Conservation (phyloP, 2,797 vertebrate genomes). For the Ptychobarbus kaznakovi region DNA sequence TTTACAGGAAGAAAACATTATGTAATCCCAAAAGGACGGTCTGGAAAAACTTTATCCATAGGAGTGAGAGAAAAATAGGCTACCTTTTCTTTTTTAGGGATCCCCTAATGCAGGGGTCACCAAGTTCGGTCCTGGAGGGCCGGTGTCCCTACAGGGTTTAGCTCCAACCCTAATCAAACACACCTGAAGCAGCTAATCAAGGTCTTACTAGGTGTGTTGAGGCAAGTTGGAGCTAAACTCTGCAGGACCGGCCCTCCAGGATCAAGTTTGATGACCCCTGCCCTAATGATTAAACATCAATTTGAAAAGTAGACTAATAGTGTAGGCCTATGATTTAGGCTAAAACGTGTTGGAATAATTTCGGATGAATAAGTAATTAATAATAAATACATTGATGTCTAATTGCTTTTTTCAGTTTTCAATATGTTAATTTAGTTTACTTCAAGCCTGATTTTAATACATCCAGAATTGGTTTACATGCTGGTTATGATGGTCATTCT, state of each 20-base stretch:
- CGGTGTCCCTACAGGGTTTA: no score
- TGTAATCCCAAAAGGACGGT: not conserved
- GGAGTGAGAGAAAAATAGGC: not conserved
- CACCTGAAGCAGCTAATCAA: no score
- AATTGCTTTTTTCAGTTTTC: not conserved
- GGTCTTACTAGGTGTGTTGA: no score
- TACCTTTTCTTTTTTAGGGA: not conserved
- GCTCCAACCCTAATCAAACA: no score
- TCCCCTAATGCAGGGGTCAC: not conserved
- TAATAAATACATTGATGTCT: not conserved
- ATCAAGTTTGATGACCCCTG: no score
- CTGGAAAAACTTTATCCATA: not conserved
- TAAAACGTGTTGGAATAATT: not conserved
- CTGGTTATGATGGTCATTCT: not conserved
- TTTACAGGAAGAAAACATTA: conserved; percentile 29
- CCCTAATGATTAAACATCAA: no score
- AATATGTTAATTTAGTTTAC: not conserved
- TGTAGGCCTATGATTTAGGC: not conserved
- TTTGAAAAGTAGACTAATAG: not conserved
- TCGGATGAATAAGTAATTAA: not conserved
- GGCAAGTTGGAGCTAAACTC: no score
- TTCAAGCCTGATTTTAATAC: not conserved
- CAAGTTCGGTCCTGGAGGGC: no score
- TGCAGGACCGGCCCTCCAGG: no score
- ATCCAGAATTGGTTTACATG: not conserved